A percentile compares a stretch with the other conserved stretches of the same genome.
Conservation (phyloP, 2,888 invertebrate genomes). For the Oxyteleia sp. region DNA sequence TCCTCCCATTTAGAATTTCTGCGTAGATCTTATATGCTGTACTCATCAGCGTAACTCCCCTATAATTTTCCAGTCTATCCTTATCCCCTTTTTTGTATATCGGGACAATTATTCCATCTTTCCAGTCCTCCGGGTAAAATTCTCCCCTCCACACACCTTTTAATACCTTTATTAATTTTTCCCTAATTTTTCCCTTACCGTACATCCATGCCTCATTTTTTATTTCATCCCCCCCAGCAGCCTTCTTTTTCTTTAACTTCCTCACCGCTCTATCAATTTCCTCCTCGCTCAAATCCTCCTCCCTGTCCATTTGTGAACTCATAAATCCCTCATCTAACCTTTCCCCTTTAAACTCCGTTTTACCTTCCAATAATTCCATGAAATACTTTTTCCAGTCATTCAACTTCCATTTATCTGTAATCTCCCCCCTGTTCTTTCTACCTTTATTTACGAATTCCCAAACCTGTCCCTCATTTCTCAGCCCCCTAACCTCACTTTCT, state of each 20-base stretch:
- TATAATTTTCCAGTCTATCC: conserved; percentile 1
- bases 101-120: not conserved
- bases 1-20: conserved; percentile 6
- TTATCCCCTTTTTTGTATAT: conserved; percentile 3
- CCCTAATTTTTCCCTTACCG: not conserved
- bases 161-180: too few species aligned
- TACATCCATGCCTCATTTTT: conserved; percentile 1
- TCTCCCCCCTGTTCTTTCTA: not conserved
- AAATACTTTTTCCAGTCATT: not conserved
- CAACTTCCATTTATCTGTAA: not conserved
- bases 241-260: conserved; percentile 9
- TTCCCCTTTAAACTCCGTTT: not conserved
- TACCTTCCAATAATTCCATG: not conserved
- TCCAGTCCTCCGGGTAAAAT: conserved; percentile 6
- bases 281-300: not conserved
- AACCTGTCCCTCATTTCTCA: not conserved
- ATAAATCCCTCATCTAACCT: too few species aligned
- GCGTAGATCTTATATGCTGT: conserved; percentile 5
- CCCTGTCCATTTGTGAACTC: not conserved
- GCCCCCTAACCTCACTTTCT: not conserved
- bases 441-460: conserved; percentile 8
- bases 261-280: not conserved
- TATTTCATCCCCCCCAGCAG: not conserved
- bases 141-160: not conserved
- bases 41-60: not conserved